Evolutionary conservation across 1,140 invertebrate species (phyloP), one percentile per base, ranked within the genome.

Genomic region (Procambarus virginalis): DNA sequence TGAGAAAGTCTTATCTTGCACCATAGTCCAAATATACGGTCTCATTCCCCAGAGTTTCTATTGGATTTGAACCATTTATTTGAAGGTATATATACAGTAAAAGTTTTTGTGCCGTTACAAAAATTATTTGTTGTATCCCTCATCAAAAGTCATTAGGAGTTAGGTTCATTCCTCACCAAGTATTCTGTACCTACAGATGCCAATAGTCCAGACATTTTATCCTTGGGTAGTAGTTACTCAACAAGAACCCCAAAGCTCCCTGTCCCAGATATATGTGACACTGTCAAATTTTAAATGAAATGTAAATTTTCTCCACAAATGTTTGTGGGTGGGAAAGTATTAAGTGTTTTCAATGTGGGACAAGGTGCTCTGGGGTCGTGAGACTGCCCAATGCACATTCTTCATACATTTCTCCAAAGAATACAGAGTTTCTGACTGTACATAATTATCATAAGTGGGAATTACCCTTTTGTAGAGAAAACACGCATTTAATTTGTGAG

Each of bases 11-110:
- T 48, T 70, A 73, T n/a, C 68, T 73, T 73, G 20, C 68, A 73
- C 68, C 68, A 20, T 73, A 73, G 68, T 73, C 68, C n/a, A 73
- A 73, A 22, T 4, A 34, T 34, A 73, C 6, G 68, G 68, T 73
- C 68, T 73, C 68, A 22, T 68, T 34, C 68, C 68, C 68, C 68
- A 73, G 22, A 73, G n/a, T 73, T 73, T 73, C 22, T 73, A 73
- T 73, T 73, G 68, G 68, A 73, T 73, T 73, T n/a, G 22, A 73
- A 73, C 78, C 55, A 80, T 80, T 55, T 80, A 80, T 80, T 51
- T 80, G 78, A 80, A 80, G 78, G n/a, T 80, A 58, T 80, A 80
- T 58, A 80, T 80, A 55, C 78, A 55, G 78, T 80, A 80, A 80
- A 80, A 5, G 34, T 55, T 80, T 80, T 80, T 22, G 55, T 80